phyloP scores from a whole-genome alignment of 2,888 invertebrate species.

The Drosophila lacicola region DNA sequence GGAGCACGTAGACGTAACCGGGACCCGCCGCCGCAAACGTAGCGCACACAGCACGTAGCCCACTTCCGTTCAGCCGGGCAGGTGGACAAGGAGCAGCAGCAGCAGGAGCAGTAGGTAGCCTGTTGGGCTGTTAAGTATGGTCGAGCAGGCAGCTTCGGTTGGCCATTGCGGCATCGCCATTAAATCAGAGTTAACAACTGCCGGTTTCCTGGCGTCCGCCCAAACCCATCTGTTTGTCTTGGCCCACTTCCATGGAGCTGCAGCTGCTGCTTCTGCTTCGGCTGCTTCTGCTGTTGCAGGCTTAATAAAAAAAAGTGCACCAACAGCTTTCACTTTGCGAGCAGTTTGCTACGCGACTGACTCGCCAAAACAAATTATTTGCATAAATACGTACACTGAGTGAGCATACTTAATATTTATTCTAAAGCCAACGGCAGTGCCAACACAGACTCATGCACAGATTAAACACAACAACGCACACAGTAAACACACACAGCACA shows the following conservation, averaged over 20 bases:
- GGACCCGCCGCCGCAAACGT: constrained; percentile 48
- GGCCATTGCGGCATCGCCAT: constrained; percentile 60
- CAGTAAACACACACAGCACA: constrained; percentile 11
- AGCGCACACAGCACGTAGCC: constrained; percentile 71
- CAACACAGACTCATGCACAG: constrained; percentile 21
- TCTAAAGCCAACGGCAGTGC: constrained; percentile 61
- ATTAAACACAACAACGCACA: constrained; percentile 18
- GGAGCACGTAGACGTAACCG: constrained; percentile 64
- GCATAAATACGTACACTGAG: constrained; percentile 58
- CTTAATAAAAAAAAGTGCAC: constrained; percentile 57
- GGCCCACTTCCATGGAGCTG: constrained; percentile 1
- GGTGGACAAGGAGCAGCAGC: constrained; percentile 18
- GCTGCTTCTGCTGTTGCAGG: constrained; percentile 31
- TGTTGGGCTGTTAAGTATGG: constrained; percentile 33
- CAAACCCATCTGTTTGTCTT: constrained; percentile 21
- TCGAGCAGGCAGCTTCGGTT: constrained; percentile 39
- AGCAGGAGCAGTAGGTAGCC: constrained; percentile 4
- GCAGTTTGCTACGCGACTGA: constrained; percentile 54
- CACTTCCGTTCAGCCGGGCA: constrained; percentile 62
- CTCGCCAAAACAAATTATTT: constrained; percentile 76
- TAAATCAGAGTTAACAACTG: constrained; percentile 80
- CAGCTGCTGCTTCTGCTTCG: constrained; percentile 8
- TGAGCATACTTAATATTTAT: constrained; percentile 67
- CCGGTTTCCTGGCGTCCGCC: constrained; percentile 46
- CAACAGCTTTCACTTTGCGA: constrained; percentile 53